Percentiles rank a stretch among this genome's conserved stretches.
Evolutionary conservation across 2,797 vertebrate species (phyloP).

Genomic region (Dromococcyx pavoninus): DNA sequence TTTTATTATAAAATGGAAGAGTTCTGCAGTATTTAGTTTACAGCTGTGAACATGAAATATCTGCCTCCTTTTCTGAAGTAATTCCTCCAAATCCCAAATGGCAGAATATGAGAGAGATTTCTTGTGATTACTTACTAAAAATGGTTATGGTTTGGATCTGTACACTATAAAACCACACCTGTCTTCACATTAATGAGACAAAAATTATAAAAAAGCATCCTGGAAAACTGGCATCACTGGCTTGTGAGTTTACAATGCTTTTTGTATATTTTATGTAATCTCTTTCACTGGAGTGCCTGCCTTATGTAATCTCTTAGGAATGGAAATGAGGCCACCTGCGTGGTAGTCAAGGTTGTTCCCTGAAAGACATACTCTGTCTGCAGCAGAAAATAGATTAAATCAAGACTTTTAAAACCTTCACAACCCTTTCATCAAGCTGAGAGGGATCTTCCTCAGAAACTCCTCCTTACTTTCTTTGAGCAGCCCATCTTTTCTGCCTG

Average conservation of each 20-base stretch:
- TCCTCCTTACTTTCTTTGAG: neutral
- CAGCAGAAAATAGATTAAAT: neutral
- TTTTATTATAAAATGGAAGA: neutral
- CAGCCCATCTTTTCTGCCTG: neutral
- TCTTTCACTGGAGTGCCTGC: neutral
- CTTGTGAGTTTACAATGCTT: neutral
- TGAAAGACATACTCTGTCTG: neutral
- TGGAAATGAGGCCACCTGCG: conserved; percentile 6
- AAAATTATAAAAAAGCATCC: neutral
- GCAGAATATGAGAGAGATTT: neutral
- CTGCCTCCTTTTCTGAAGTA: neutral
- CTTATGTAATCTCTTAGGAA: conserved; percentile 30
- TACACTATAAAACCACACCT: neutral
- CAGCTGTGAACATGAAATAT: neutral
- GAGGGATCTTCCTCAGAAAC: neutral
- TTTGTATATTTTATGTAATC: conserved; percentile 19
- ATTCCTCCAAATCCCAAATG: neutral
- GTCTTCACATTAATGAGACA: neutral
- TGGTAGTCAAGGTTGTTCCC: conserved; percentile 5
- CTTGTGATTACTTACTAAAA: neutral
- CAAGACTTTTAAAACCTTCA: neutral
- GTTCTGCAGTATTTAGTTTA: neutral
- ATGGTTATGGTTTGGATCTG: neutral
- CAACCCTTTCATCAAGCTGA: neutral
- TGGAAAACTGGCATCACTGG: neutral